phyloP scores from a whole-genome alignment of 1,140 invertebrate genomes.

The Protaetia brevitarsis region DNA sequence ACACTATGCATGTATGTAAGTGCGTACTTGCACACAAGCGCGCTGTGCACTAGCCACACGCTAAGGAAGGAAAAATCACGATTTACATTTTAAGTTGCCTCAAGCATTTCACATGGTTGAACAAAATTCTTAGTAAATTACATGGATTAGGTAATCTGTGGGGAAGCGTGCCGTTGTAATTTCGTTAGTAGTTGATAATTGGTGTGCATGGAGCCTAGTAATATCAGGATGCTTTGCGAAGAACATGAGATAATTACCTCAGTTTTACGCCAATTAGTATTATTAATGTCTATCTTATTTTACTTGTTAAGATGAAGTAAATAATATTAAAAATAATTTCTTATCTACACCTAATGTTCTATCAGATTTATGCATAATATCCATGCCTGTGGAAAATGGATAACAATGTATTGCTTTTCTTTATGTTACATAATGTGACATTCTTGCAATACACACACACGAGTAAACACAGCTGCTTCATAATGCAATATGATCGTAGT shows the following conservation, averaged over 20 bases:
- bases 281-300: too few relatives aligned
- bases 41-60: too few relatives aligned
- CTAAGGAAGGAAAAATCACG: background rate
- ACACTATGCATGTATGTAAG: background rate
- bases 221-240: background rate
- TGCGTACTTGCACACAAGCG: background rate
- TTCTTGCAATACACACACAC: too few relatives aligned
- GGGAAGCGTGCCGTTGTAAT: conserved; percentile 3
- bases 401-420: too few relatives aligned
- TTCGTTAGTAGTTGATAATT: background rate
- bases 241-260: background rate
- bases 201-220: background rate
- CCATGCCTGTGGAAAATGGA: too few relatives aligned
- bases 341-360: too few relatives aligned
- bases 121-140: conserved; percentile 16
- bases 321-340: too few relatives aligned
- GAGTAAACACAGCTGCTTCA: too few relatives aligned
- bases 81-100: conserved; percentile 2
- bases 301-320: too few relatives aligned
- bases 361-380: too few relatives aligned
- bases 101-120: conserved; percentile 3
- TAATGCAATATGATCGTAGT: too few relatives aligned
- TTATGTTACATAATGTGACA: too few relatives aligned
- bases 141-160: conserved; percentile 14
- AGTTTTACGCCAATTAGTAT: background rate